Base-by-base conservation (phyloP, 2,797 vertebrate genomes). In the Discoglossus pictus region DNA sequence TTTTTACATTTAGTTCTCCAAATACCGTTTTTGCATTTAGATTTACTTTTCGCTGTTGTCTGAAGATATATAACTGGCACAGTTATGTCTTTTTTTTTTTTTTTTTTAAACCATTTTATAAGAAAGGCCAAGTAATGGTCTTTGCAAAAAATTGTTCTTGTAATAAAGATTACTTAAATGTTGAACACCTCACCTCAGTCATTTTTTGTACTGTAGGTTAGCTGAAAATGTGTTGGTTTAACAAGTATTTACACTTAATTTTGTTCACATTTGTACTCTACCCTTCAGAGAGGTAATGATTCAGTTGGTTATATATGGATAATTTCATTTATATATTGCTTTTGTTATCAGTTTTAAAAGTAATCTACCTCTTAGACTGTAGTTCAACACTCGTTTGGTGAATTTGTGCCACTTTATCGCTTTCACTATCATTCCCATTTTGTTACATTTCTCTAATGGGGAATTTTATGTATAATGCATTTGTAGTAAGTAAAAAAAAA, bases 331-430 rank as follows among this genome's bases (percentile, higher is more conserved):
- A 73, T 74, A 53, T 75, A 74, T 62, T 70, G 79, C 78, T 52
- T 76, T 60, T 76, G 31, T 65, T 69, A 76, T 82, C 54, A 74
- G 84, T 82, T 82, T 84, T 75, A 83, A 84, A 88, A 89, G 81
- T 86, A 87, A 87, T 90, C 89, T 91, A 91, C 89, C 89, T 92
- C 86, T 88, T 86, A 78, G 84, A 89, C 79, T 84, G 87, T 83
- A 83, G 87, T 84, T 84, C 76, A 74, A 85, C 82, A 80, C 76
- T 82, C 80, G 81, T 86, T 84, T 83, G 84, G 82, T 87, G 83
- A 87, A 82, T 84, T 82, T 83, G 81, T 90, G 85, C 80, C 83
- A 88, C 85, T 86, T 86, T 82, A 75, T 79, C 77, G 74, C 65
- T 73, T 75, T 82, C 82, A 82, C 80, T 85, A 80, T 87, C 89